Percentiles rank a stretch among this genome's conserved stretches.
phyloP scores from a whole-genome alignment of 1,140 invertebrate species.

The Pseudomyrmex pallidus region DNA sequence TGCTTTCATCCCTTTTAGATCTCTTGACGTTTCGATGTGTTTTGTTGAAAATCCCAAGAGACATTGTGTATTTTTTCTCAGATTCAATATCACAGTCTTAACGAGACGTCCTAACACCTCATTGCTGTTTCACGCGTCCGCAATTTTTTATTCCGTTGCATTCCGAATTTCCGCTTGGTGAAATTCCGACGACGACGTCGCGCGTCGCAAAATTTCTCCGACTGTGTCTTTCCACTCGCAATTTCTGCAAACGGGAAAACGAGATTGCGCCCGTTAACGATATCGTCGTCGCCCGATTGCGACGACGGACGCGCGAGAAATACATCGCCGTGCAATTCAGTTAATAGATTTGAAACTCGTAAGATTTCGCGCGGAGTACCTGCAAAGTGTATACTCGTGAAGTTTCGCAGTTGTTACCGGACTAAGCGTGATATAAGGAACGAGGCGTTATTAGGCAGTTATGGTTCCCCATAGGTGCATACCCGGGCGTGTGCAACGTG shows the following conservation, averaged over 20 bases:
- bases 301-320: background rate
- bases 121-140: background rate
- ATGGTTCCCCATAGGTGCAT: conserved; percentile 82
- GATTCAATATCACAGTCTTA: conserved; percentile 11
- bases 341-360: conserved; percentile 49
- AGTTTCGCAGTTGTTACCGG: conserved; percentile 60
- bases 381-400: conserved; percentile 39
- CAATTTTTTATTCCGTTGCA: background rate
- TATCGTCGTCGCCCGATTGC: conserved; percentile 48
- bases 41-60: background rate
- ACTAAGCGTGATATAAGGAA: conserved; percentile 80
- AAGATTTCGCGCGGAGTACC: conserved; percentile 48
- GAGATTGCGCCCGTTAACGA: conserved; percentile 45
- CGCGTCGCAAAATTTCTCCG: conserved; percentile 9
- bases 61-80: background rate
- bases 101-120: too few relatives aligned
- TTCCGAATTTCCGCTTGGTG: background rate
- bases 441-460: conserved; percentile 82
- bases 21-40: background rate
- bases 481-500: conserved; percentile 67
- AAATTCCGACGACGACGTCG: background rate
- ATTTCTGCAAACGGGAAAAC: conserved; percentile 21
- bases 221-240: background rate
- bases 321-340: conserved; percentile 22
- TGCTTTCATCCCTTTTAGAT: background rate